Evolutionary conservation across 1,140 invertebrate genomes (phyloP).

Genomic region (Triops longicaudatus): DNA sequence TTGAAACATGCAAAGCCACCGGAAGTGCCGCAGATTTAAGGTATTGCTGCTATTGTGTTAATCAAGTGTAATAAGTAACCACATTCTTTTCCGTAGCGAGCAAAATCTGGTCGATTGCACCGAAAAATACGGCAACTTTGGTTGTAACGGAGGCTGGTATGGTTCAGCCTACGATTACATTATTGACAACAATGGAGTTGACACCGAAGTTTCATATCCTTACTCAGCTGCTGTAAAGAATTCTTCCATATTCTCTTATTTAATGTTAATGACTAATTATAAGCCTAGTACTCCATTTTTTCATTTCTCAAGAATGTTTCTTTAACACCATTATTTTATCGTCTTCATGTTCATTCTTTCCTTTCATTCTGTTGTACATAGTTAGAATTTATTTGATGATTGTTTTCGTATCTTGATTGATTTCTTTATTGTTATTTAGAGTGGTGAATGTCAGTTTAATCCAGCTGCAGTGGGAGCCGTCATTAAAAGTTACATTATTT

Average conservation of each 20-base stretch:
- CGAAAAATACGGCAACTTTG: slow-evolving; percentile 36
- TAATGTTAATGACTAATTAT: too few relatives aligned
- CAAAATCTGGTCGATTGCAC: slow-evolving; percentile 26
- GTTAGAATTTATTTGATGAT: too few relatives aligned
- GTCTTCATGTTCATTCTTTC: too few relatives aligned
- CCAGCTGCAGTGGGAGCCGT: not conserved
- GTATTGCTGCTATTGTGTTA: not conserved
- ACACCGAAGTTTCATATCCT: not conserved
- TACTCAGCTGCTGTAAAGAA: slow-evolving; percentile 4
- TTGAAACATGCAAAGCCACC: not conserved
- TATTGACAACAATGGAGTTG: not conserved
- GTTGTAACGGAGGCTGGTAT: slow-evolving; percentile 27
- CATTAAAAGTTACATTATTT: not conserved
- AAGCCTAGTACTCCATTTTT: too few relatives aligned
- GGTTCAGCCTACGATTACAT: slow-evolving; percentile 20
- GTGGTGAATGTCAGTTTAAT: not conserved
- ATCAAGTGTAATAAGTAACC: not conserved
- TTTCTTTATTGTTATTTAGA: not conserved
- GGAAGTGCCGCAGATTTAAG: not conserved
- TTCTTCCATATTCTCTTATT: not conserved
- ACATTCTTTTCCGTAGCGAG: slow-evolving; percentile 16
- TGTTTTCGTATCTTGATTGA: too few relatives aligned
- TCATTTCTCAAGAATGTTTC: too few relatives aligned
- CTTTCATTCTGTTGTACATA: too few relatives aligned
- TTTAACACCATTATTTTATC: too few relatives aligned